Evolutionary conservation across 2,888 invertebrate species (phyloP).

Genomic region (Orchestes rusci): DNA sequence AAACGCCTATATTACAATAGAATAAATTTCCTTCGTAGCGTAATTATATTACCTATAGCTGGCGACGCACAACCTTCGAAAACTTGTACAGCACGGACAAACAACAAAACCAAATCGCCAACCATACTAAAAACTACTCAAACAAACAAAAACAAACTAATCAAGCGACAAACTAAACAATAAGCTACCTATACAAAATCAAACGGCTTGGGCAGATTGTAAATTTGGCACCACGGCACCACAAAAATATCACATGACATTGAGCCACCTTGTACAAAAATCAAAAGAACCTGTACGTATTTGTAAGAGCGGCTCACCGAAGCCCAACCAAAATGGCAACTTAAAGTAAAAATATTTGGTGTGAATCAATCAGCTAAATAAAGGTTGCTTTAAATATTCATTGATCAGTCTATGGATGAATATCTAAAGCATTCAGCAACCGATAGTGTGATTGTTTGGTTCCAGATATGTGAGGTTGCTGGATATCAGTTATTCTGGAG

Average conservation of each 20-base stretch:
- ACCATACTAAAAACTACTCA: slow-evolving; percentile 32
- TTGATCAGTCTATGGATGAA: slow-evolving; percentile 16
- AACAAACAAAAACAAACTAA: slow-evolving; percentile 30
- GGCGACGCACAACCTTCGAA: slow-evolving; percentile 41
- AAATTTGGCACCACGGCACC: slow-evolving; percentile 39
- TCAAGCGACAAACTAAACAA: slow-evolving; percentile 33
- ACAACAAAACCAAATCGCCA: slow-evolving; percentile 37
- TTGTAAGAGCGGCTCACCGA: slow-evolving; percentile 32
- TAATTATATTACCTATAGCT: slow-evolving; percentile 31
- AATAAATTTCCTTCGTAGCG: slow-evolving; percentile 22
- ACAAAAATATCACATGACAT: slow-evolving; percentile 47
- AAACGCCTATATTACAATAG: slow-evolving; percentile 23
- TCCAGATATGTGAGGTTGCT: not conserved
- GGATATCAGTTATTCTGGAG: too few species aligned
- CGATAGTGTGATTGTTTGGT: slow-evolving; percentile 15
- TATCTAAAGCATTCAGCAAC: slow-evolving; percentile 12
- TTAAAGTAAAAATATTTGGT: not conserved
- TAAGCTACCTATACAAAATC: slow-evolving; percentile 33
- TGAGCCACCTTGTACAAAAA: slow-evolving; percentile 39
- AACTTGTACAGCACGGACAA: slow-evolving; percentile 34
- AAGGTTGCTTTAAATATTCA: not conserved
- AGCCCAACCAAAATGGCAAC: not conserved
- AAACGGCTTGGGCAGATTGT: slow-evolving; percentile 23
- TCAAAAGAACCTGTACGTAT: slow-evolving; percentile 40
- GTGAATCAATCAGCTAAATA: not conserved